phyloP scores from a whole-genome alignment of 2,113 vertebrate species.

The Poeciliopsis retropinna region DNA sequence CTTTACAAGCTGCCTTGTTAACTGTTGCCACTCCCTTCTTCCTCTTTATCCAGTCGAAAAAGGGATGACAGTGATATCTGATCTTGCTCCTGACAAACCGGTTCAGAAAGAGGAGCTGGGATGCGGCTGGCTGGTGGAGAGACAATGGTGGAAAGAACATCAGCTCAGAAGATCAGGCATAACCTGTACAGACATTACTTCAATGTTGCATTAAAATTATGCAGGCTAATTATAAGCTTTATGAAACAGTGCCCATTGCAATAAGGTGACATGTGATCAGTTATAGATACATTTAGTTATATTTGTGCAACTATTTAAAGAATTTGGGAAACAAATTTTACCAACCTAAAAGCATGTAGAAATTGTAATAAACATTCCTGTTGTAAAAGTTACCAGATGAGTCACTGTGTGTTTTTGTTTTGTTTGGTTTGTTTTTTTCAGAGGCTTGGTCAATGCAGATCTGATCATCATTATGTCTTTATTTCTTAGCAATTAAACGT shows the following conservation, averaged over 20 bases:
- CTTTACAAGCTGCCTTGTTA: conserved; percentile 13
- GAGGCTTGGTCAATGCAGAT: background rate
- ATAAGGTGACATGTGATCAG: background rate
- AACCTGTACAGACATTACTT: conserved; percentile 22
- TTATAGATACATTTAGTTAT: background rate
- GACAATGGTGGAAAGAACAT: conserved; percentile 10
- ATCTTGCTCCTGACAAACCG: conserved; percentile 47
- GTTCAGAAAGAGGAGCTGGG: conserved; percentile 49
- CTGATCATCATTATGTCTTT: background rate
- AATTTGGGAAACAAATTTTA: conserved; percentile 30
- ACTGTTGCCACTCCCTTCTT: conserved; percentile 12
- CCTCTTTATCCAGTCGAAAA: conserved; percentile 61
- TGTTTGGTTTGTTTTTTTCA: background rate
- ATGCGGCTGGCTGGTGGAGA: conserved; percentile 9
- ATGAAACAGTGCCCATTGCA: background rate
- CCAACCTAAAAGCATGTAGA: background rate
- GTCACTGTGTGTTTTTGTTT: background rate
- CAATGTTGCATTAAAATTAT: background rate
- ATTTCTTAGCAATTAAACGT: background rate
- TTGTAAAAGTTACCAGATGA: background rate
- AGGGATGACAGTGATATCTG: conserved; percentile 73
- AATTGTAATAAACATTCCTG: conserved; percentile 29
- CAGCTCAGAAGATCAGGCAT: conserved; percentile 1
- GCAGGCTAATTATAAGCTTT: background rate
- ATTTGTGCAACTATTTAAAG: background rate